A percentile compares a stretch with the other conserved stretches of the same genome.
phyloP scores from a whole-genome alignment of 2,888 invertebrate genomes.

The Papilio protenor region DNA sequence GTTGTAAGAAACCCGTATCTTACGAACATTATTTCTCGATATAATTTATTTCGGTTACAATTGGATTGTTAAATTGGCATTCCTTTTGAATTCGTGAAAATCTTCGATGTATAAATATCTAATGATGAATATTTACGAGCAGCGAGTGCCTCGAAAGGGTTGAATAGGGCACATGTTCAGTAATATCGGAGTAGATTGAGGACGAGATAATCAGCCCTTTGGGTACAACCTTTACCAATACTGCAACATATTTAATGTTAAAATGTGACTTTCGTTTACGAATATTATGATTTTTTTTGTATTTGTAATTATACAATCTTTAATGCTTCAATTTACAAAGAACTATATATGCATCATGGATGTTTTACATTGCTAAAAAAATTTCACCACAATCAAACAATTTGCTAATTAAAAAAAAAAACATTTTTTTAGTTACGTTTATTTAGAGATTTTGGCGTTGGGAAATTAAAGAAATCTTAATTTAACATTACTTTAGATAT shows the following conservation, averaged over 20 bases:
- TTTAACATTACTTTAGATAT: no score
- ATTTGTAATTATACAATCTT: background rate
- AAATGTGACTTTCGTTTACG: background rate
- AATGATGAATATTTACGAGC: constrained; percentile 18
- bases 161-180: constrained; percentile 23
- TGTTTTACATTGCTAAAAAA: no score
- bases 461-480: no score
- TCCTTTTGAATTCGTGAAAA: constrained; percentile 15
- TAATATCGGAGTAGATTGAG: constrained; percentile 25
- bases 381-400: no score
- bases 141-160: constrained; percentile 9
- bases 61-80: constrained; percentile 5
- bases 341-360: background rate
- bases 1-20: no score
- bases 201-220: constrained; percentile 25
- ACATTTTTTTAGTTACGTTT: no score
- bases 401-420: no score
- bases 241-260: constrained; percentile 12
- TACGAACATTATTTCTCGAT: background rate
- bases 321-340: background rate
- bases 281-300: background rate
- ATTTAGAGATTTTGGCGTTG: no score
- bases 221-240: constrained; percentile 17
- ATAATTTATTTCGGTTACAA: background rate
- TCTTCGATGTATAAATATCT: constrained; percentile 13